Base-by-base conservation (phyloP, 1,140 invertebrate species). In the Hetaerina americana region DNA sequence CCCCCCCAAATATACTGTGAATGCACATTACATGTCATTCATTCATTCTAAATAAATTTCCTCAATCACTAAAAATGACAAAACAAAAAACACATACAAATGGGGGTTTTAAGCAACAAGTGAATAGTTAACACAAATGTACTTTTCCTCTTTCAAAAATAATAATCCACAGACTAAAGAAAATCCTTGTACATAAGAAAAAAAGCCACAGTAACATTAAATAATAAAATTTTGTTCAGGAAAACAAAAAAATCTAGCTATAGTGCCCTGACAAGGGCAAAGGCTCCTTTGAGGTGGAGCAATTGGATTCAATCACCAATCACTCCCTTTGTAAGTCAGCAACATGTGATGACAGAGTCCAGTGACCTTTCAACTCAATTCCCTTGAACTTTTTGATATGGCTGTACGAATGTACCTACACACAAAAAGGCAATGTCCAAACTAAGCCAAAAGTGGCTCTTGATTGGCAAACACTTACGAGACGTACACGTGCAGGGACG, bases 201-300 rank as follows among this genome's bases (percentile, higher is more conserved):
- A 57, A 57, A 57, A 57, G 40, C 15, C 40, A 57, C 40, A 57
- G 10, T 5, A 57, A 57, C 2, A 57, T 57, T 57, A 57, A 57
- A 57, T 57, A 57, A 57, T 57, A 57, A 57, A 57, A 57, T 57
- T 57, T 57, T 57, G 40, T 57, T 57, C 40, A 57, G 40, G 40
- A 57, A 57, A 40, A 40, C 6, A 57, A 57, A 12, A 57, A 57
- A 57, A 57, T 18, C 40, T 57, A 57, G 2, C 40, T 57, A 57
- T 18, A 18, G 15, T 10, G 15, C 10, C 40, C 40, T 10, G 15
- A 18, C 40, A 57, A 18, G 2, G 2, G 22, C 40, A 57, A 57
- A 57, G 40, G 40, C 40, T 10, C 10, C 40, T 57, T 57, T 57
- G 15, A 57, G 40, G 22, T 57, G 40, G 40, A 57, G 22, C 10